Base-by-base conservation (phyloP, 2,888 invertebrate genomes). In the Bellardia pandia region DNA sequence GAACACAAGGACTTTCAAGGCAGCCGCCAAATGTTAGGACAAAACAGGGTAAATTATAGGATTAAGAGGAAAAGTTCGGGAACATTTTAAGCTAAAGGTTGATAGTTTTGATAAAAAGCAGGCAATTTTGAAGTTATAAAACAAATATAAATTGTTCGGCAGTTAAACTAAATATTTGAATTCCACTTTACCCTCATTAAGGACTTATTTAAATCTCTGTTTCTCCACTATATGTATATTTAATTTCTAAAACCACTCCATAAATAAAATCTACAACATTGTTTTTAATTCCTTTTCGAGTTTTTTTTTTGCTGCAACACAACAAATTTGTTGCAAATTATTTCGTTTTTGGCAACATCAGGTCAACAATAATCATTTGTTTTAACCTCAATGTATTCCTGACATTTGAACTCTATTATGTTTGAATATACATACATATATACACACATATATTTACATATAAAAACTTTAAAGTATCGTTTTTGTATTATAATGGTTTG, bases 351-450 rank as follows among this genome's bases (percentile, higher is more conserved):
- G 77, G 85, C 69, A 87, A 82, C 87, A 85, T 78, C 87, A 75
- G 87, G 87, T 87, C 87, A 85, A 87, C 85, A 85, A 87, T 85
- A 87, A 81, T 85, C 81, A 87, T 85, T 87, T 87, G 64, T 69
- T 69, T 78, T 69, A 85, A 87, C 87, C 85, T 87, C 87, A 87
- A 82, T 78, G 78, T 74, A 81, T 83, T 58, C 48, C 68, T 74
- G 81, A 74, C 81, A 74, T 75, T 81, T 81, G 78, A 85, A 85
- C 82, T 80, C 66, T 48, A 75, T 82, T 77, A 68, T 75, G 45
- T 79, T 4, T 37, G 37, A 4, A 3, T 37, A 6, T 37, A 37
- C 6, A 5, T 37, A 37, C 37, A 5, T 33, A 33, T 2, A 5
- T 4, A 33, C 5, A 37, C 6, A 37, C 6, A n/a, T 51, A 51